A percentile compares a stretch with the other conserved stretches of the same genome.
Conservation (phyloP, 2,113 vertebrate genomes). For the Rhombomys opimus region DNA sequence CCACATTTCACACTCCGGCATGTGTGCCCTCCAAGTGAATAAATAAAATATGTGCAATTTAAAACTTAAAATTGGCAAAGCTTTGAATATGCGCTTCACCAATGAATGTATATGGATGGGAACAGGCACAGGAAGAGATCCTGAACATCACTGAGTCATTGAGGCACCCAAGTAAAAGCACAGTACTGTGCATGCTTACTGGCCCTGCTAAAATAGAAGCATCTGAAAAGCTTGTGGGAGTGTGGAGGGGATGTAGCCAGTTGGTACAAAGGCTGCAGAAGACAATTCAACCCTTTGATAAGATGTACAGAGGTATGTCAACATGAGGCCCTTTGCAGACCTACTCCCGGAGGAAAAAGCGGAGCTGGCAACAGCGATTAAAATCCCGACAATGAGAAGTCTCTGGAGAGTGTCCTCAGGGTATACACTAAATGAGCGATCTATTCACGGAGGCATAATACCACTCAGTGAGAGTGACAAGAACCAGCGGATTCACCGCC, state of each 20-base stretch:
- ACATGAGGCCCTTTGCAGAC: background rate
- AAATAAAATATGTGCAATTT: background rate
- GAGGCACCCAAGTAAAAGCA: background rate
- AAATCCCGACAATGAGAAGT: background rate
- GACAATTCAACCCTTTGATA: constrained; percentile 1
- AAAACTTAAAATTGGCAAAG: background rate
- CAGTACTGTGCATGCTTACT: background rate
- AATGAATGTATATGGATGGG: background rate
- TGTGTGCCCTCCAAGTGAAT: too few species aligned
- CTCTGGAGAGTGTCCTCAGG: constrained; percentile 34
- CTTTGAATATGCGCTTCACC: background rate
- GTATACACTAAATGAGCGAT: background rate
- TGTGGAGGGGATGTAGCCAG: background rate
- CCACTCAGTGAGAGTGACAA: background rate
- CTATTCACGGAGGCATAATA: constrained; percentile 12
- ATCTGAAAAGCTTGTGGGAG: background rate
- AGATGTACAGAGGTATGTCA: background rate
- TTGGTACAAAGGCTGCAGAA: background rate
- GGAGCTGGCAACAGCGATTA: constrained; percentile 6
- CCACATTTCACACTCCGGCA: background rate
- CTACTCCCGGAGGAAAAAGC: background rate
- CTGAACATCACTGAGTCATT: background rate
- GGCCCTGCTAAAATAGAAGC: background rate
- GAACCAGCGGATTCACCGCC: background rate
- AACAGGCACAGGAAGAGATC: background rate